Evolutionary conservation across 2,797 vertebrate species (phyloP).

Genomic region (Falco peregrinus): DNA sequence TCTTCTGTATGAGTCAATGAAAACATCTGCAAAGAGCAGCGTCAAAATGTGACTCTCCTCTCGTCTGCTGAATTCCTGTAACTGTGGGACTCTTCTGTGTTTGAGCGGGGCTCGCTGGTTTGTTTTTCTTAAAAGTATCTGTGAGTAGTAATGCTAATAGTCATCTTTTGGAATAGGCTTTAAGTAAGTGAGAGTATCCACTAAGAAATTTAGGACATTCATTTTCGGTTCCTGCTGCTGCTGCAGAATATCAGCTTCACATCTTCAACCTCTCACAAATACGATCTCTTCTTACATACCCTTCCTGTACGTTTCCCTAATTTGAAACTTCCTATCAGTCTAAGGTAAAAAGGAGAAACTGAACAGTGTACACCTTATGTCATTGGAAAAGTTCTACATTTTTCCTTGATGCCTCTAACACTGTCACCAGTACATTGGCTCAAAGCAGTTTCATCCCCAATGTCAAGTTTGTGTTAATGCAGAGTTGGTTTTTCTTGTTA

Average conservation of each 20-base stretch:
- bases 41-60: background rate
- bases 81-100: background rate
- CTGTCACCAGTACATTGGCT: background rate
- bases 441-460: background rate
- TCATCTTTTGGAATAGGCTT: background rate
- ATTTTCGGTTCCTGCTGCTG: background rate
- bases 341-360: background rate
- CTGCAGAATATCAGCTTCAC: background rate
- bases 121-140: too few species aligned
- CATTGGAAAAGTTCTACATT: background rate
- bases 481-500: background rate
- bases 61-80: background rate
- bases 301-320: background rate
- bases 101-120: background rate
- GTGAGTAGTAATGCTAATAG: background rate
- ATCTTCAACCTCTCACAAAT: background rate
- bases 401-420: background rate
- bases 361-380: rapidly evolving
- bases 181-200: background rate
- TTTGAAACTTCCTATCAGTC: background rate
- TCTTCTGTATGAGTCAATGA: background rate
- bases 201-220: background rate
- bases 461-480: background rate
- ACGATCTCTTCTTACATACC: background rate
- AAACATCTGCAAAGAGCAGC: background rate